phyloP scores from a whole-genome alignment of 2,797 vertebrate genomes.

The Diplodus puntazzo region DNA sequence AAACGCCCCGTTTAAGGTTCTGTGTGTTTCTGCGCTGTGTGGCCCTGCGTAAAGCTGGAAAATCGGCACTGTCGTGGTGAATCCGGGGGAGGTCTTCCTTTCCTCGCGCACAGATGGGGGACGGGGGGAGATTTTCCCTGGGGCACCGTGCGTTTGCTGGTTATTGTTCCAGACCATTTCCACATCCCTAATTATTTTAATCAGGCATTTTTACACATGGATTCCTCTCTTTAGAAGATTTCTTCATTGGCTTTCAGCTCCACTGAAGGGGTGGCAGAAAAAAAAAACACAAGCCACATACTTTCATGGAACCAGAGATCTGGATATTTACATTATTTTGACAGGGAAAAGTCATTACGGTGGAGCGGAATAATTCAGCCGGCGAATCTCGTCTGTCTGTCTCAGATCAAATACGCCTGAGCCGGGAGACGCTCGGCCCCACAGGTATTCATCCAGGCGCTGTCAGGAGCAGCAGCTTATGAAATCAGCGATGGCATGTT shows the following conservation, averaged over 20 bases:
- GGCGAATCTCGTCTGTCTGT: constrained; percentile 31
- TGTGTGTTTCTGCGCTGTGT: constrained; percentile 43
- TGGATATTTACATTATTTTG: constrained; percentile 42
- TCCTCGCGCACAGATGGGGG: constrained; percentile 73
- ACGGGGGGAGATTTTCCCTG: constrained; percentile 55
- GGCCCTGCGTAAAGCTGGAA: constrained; percentile 66
- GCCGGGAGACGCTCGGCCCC: constrained; percentile 46
- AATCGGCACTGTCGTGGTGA: constrained; percentile 60
- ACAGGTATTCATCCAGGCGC: constrained; percentile 58
- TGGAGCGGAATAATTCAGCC: constrained; percentile 37
- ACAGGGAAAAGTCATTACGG: constrained; percentile 47
- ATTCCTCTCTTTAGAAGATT: constrained; percentile 59
- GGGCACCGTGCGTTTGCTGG: constrained; percentile 74
- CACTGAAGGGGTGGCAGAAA: constrained; percentile 2
- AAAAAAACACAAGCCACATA: constrained; percentile 25
- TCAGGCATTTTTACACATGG: constrained; percentile 79
- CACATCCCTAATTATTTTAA: constrained; percentile 79
- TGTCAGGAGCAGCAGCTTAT: constrained; percentile 57
- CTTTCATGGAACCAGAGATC: constrained; percentile 18
- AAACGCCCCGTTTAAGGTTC: constrained; percentile 57
- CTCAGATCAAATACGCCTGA: constrained; percentile 50
- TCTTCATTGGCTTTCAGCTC: constrained; percentile 9
- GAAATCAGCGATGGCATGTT: constrained; percentile 68
- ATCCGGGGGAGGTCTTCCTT: constrained; percentile 71
- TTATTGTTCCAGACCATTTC: constrained; percentile 84